Base-by-base conservation (phyloP, 2,113 vertebrate species). In the Vidua chalybeata region DNA sequence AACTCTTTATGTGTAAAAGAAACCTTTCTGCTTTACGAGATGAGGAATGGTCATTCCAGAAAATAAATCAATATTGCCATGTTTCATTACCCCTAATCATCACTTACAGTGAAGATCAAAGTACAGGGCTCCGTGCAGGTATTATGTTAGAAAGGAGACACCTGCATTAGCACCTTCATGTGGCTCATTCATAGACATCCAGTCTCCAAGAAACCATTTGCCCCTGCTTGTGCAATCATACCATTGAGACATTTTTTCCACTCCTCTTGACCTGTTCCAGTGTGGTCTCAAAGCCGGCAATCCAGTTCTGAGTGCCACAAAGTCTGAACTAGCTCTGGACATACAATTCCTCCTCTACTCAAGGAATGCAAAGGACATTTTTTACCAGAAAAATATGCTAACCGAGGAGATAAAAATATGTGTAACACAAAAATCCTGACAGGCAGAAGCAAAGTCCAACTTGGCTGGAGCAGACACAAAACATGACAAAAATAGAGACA, bases 121-220 rank as follows among this genome's bases (percentile, higher is more conserved):
- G 89, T 0, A 59, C 28, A 62, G 68, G 55, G 35, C 30, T 91
- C 46, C 63, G 3, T 13, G 15, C 3, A 68, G 37, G 31, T n/a
- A 79, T 68, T 72, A 69, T 10, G 13, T 13, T 31, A 69, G 64
- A 78, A 77, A 71, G 37, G 31, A 94, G 7, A 52, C 31, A 87
- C 56, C 78, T 64, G 43, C 5, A 2, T 35, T 78, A 72, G 68
- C 69, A 84, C 1, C 1, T 81, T 78, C 64, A 87, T 61, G 35
- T 83, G 33, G 46, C 23, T 94, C 17, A 2, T 68, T 49, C 84
- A 67, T 1, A 91, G 93, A 86, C 91, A 84, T 35, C n/a, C 72
- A 86, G 91, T 55, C 94, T 96, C 86, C 28, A 3, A 80, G 28
- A 39, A 90, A 68, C 51, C 84, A 76, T 83, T 67, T 94, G 59